Conservation (phyloP, 2,888 invertebrate genomes). For the Eupithecia tripunctaria region DNA sequence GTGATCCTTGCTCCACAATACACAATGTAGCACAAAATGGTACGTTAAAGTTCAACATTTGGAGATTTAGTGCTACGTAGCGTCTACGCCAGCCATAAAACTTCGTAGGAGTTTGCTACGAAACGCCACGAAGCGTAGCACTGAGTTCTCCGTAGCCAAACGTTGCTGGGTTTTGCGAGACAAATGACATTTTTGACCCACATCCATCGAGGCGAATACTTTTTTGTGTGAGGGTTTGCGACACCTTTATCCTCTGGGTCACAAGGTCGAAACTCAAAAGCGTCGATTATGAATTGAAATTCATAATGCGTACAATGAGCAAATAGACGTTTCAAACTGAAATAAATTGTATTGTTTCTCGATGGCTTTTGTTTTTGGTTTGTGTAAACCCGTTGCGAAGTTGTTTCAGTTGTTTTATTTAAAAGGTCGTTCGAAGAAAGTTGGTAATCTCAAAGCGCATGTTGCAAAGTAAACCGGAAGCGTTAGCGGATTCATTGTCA, state of each 20-base stretch:
- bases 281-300: slow-evolving; percentile 34
- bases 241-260: slow-evolving; percentile 25
- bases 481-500: slow-evolving; percentile 9
- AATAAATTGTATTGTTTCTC: slow-evolving; percentile 33
- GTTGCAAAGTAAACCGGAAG: neutral
- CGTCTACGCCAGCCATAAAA: slow-evolving; percentile 59
- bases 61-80: slow-evolving; percentile 54
- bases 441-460: slow-evolving; percentile 8
- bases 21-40: slow-evolving; percentile 53
- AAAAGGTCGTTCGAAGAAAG: slow-evolving; percentile 7
- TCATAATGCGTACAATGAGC: slow-evolving; percentile 34
- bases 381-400: slow-evolving; percentile 17
- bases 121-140: slow-evolving; percentile 55
- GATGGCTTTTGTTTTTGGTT: slow-evolving; percentile 27
- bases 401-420: slow-evolving; percentile 8
- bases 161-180: slow-evolving; percentile 30
- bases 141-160: slow-evolving; percentile 45
- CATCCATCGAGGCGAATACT: slow-evolving; percentile 27
- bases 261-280: slow-evolving; percentile 25
- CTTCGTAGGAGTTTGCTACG: slow-evolving; percentile 54
- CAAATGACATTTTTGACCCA: slow-evolving; percentile 31
- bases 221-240: slow-evolving; percentile 9
- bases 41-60: slow-evolving; percentile 54
- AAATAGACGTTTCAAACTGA: slow-evolving; percentile 32
- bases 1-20: slow-evolving; percentile 55